phyloP scores from a whole-genome alignment of 1,140 invertebrate species.

The Leucophenga varia region DNA sequence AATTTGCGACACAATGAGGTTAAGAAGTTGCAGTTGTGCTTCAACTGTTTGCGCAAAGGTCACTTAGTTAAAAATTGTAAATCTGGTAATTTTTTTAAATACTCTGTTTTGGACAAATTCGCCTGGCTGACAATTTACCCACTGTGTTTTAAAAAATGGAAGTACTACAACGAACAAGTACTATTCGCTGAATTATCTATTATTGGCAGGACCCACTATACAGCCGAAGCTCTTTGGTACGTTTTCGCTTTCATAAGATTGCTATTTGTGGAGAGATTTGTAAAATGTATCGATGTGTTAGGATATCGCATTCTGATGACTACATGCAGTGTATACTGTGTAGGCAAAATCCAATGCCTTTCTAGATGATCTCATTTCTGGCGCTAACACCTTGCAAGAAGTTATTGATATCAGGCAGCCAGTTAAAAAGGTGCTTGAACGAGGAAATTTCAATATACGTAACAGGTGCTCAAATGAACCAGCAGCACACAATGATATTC shows the following conservation, averaged over 20 bases:
- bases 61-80: too few species aligned
- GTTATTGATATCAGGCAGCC: conserved; percentile 7
- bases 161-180: conserved; percentile 26
- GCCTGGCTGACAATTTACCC: background rate
- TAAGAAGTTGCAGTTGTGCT: too few species aligned
- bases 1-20: too few species aligned
- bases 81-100: too few species aligned
- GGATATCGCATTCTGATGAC: background rate
- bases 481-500: too few species aligned
- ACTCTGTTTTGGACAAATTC: conserved; percentile 7
- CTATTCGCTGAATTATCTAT: conserved; percentile 20
- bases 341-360: conserved; percentile 13
- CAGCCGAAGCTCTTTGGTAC: conserved; percentile 30
- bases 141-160: conserved; percentile 13
- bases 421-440: conserved; percentile 4
- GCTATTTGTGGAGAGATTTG: conserved; percentile 12
- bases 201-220: conserved; percentile 15
- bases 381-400: conserved; percentile 27
- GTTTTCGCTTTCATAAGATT: conserved; percentile 42
- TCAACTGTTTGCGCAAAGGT: too few species aligned
- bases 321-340: conserved; percentile 14
- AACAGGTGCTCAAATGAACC: conserved; percentile 33
- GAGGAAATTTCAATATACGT: conserved; percentile 1
- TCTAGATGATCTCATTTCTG: conserved; percentile 49
- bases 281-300: conserved; percentile 24